Base-by-base conservation (phyloP, 2,113 vertebrate species). In the Muscicapa adusta region DNA sequence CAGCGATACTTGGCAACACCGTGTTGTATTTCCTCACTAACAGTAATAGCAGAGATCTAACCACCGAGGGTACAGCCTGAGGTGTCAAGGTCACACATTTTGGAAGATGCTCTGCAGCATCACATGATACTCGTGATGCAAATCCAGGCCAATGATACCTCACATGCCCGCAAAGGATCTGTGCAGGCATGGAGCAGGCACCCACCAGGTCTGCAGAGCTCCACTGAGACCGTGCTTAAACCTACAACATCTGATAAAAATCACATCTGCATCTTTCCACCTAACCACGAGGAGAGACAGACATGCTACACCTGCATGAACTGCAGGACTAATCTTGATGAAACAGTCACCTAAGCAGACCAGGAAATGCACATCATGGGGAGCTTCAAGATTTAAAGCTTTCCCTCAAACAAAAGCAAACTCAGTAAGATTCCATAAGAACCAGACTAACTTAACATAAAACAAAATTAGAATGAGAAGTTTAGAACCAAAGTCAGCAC, bases 71-170 rank as follows among this genome's bases (percentile, higher is more conserved):
- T 56, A 31, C 23, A 40, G 86, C 62, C 72, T 16, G 18, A 82
- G 51, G 28, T 79, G 75, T 47, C 89, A 85, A 71, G 77, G 85
- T 85, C 75, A 88, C 51, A 51, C 47, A 15, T 53, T 77, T 78
- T 76, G 63, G 89, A 89, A 95, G 89, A 91, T 80, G 85, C 75
- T 90, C 54, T 71, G 75, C 58, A 89, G 63, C 74, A 79, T 14
- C 87, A 79, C 71, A 75, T 47, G 70, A 91, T 6, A 5, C n/a
- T 72, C 62, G 63, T 77, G 63, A 91, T 2, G 2, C 48, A 88
- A 78, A 93, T 36, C 66, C 67, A 70, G 58, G 58, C 29, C 62
- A 76, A 11, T 3, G 6, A 19, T 29, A 45, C 14, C 73, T 54
- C 80, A 25, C 42, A 61, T 0, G 4, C 23, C 33, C 0, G 0